Base-by-base conservation (phyloP, 1,140 invertebrate genomes). In the Nasonia vitripennis region DNA sequence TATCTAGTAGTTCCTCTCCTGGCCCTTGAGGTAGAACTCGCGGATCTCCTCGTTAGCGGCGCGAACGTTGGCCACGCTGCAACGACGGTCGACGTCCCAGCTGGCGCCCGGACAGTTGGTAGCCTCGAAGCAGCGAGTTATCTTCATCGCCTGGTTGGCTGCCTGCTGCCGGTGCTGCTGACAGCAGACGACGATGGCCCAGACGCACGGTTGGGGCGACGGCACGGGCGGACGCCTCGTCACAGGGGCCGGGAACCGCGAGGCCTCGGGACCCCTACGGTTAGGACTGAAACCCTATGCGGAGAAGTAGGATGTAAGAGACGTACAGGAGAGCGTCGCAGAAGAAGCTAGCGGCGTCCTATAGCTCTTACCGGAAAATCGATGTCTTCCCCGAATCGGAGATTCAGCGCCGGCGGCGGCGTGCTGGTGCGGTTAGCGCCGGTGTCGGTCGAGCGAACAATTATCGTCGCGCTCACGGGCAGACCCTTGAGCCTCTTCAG, bases 161-260 rank as follows among this genome's bases (percentile, higher is more conserved):
- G 3, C 17, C 4, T 41, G 94, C 11, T 71, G 23, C 55, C 34
- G 10, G 12, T 6, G n/a, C 20, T 71, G 1, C 51, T 12, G 5
- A 87, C 96, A 96, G 88, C 96, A 97, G 34, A 95, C 94, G 14
- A 96, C 91, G 9, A 96, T 94, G 0, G 96, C 96, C 94, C 94
- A 95, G 37, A 96, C 94, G 89, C 96, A 96, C 48, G 91, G 89
- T 84, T 91, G 91, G 10, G 95, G 95, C 79, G 91, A 87, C 37
- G 87, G 73, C 6, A 23, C 85, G 7, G 89, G 89, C 71, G 92
- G 87, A 83, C 86, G 31, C 51, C 45, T 75, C 0, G 87, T 87
- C 31, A 87, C 85, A 62, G 89, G 81, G 31, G 86, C 88, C 2
- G 91, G 92, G 79, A 92, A 93, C 77, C 77, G 78, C 27, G 84